Evolutionary conservation across 2,113 vertebrate genomes (phyloP), one percentile per base, ranked within the genome.

Genomic region (Odontophorus gujanensis): DNA sequence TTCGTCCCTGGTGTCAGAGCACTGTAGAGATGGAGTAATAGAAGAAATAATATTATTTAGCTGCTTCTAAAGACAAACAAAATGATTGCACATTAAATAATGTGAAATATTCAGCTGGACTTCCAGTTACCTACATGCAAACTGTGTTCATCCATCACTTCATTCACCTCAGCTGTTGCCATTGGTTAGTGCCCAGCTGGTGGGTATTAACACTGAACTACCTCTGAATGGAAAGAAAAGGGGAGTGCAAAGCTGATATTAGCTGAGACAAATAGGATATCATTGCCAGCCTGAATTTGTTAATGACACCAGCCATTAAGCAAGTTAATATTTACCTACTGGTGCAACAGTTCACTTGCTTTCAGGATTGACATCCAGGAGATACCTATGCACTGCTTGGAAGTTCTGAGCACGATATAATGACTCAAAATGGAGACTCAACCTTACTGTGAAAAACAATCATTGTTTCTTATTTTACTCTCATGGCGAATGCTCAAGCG

Each of bases 221-320:
- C 62, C 69, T 84, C 34, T 65, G 85, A 81, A 92, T 22, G 53
- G 62, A 53, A 81, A 93, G 65, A 21, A 85, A 95, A 88, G 61
- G 85, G 43, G 61, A n/a, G 22, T 28, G n/a, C 58, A 75, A 75
- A 21, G 83, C 83, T 90, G 40, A 25, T 68, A 69, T 87, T 81
- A 84, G 36, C 86, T 93, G 32, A 68, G 85, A 91, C 48, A 51
- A 72, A 91, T 36, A 81, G 61, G 87, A 73, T 93, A 92, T 75
- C 90, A 92, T 88, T 93, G 82, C 68, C 62, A 90, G 74, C 26
- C 67, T 90, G 90, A 95, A 86, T 95, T 93, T 86, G 87, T 81
- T 90, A 92, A 86, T 88, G 85, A 86, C 80, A 95, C 58, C 69
- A 83, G 69, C 53, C 85, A 81, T 90, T 75, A 88, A 86, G 53